Base-by-base conservation (phyloP, 2,888 invertebrate genomes). In the Drosophila seclusa region DNA sequence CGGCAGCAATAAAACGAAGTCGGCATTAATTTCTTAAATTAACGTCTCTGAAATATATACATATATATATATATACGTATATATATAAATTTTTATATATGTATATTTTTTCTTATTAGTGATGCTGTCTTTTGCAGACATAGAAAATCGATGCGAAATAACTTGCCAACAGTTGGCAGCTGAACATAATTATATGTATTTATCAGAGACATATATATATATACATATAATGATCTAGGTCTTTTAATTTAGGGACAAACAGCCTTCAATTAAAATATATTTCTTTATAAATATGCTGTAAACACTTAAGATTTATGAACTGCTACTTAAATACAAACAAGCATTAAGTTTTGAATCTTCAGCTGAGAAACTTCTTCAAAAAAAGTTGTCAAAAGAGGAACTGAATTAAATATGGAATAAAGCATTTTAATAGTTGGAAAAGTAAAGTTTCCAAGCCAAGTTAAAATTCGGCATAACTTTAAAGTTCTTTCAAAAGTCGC, bases 11-110 rank as follows among this genome's bases (percentile, higher is more conserved):
- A 68, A 78, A 76, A 76, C 71, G 63, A 79, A 85, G 72, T 81
- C 81, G 65, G 65, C 81, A 83, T 85, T 86, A 80, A 86, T 87
- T 87, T 83, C 76, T 77, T 78, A 82, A 87, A 86, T 86, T 83
- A 80, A 80, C 73, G 73, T 63, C 65, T 61, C 68, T 61, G 21
- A 65, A 66, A 54, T 34, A 45, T 31, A 34, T 68, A 57, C 29
- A 38, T 21, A 38, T 40, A 48, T 8, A 38, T 21, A 34, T 18
- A n/a, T 31, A 36, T 29, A 58, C 7, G 7, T 21, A 13, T 21
- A 2, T 21, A 2, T 64, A 54, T 40, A 50, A 16, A 31, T 11
- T 36, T 36, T 8, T 21, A 21, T 7, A 54, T 29, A 42, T 34
- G 27, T 42, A 21, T 18, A 34, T 36, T n/a, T 38, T 54, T 24